Conservation (phyloP, 2,888 invertebrate genomes). For the Amiota mariae region DNA sequence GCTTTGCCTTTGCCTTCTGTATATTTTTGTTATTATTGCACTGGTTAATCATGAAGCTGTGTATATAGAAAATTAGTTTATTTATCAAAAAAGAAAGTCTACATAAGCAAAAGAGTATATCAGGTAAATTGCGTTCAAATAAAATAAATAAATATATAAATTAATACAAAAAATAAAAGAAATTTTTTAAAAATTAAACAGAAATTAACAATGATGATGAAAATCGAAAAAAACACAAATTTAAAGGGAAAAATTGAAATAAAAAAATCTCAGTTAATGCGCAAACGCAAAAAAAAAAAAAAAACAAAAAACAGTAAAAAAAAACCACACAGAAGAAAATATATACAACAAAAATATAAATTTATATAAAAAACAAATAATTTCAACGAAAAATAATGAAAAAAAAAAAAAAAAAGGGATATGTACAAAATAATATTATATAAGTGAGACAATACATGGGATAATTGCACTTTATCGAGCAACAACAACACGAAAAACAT, state of each 20-base stretch:
- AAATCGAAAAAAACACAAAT: slow-evolving; percentile 10
- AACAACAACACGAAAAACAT: slow-evolving; percentile 34
- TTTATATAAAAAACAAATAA: slow-evolving; percentile 7
- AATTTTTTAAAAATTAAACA: slow-evolving; percentile 27
- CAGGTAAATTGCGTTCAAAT: too few species aligned
- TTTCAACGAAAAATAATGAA: slow-evolving; percentile 22
- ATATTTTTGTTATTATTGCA: too few species aligned
- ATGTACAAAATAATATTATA: not conserved
- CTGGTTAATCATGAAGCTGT: too few species aligned
- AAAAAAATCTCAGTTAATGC: slow-evolving; percentile 48
- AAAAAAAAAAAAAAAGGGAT: slow-evolving; percentile 35
- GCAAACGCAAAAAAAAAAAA: slow-evolving; percentile 55
- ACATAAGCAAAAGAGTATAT: too few species aligned
- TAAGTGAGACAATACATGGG: slow-evolving; percentile 64
- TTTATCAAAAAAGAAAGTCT: too few species aligned
- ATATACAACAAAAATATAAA: slow-evolving; percentile 37
- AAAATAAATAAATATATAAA: too few species aligned
- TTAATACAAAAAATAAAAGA: not conserved
- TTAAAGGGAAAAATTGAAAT: slow-evolving; percentile 30
- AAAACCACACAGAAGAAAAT: too few species aligned
- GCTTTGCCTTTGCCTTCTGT: too few species aligned
- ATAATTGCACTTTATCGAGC: slow-evolving; percentile 68
- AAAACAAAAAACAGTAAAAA: too few species aligned
- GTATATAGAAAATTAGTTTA: too few species aligned
- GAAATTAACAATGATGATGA: not conserved